Conservation (phyloP, 2,113 vertebrate species). For the Tragelaphus scriptus region DNA sequence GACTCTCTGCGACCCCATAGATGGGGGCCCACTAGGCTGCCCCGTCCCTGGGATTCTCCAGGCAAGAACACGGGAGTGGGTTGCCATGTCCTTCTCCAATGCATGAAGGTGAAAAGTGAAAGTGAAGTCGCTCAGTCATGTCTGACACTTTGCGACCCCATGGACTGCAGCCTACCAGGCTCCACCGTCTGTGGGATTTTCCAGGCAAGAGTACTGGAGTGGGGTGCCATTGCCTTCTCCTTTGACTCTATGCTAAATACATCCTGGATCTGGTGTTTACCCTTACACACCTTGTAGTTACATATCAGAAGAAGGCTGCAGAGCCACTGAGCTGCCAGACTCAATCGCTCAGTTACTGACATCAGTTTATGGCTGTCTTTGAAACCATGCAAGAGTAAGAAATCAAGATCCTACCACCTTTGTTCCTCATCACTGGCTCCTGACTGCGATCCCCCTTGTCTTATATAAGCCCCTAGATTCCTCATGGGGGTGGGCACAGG, state of each 20-base stretch:
- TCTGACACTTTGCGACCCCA: no score
- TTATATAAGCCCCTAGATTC: background rate
- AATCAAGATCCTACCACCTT: background rate
- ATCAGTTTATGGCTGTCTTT: background rate
- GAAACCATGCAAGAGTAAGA: background rate
- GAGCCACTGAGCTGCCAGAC: background rate
- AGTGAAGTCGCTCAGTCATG: no score
- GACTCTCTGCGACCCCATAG: no score
- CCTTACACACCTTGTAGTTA: background rate
- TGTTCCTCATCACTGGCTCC: background rate
- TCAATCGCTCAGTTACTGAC: background rate
- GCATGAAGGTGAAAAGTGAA: no score
- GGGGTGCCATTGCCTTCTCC: no score
- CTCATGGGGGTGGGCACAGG: background rate
- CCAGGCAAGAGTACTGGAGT: no score
- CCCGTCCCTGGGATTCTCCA: no score
- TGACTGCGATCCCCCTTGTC: background rate
- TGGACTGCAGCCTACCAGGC: no score
- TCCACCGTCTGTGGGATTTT: no score
- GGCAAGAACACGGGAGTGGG: no score
- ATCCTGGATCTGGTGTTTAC: background rate
- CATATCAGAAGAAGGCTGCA: background rate
- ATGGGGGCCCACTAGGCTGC: no score
- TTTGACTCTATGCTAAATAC: background rate
- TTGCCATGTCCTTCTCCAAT: no score